Percentiles rank a stretch among this genome's conserved stretches.
Conservation (phyloP, 2,797 vertebrate species). For the Perodicticus potto region DNA sequence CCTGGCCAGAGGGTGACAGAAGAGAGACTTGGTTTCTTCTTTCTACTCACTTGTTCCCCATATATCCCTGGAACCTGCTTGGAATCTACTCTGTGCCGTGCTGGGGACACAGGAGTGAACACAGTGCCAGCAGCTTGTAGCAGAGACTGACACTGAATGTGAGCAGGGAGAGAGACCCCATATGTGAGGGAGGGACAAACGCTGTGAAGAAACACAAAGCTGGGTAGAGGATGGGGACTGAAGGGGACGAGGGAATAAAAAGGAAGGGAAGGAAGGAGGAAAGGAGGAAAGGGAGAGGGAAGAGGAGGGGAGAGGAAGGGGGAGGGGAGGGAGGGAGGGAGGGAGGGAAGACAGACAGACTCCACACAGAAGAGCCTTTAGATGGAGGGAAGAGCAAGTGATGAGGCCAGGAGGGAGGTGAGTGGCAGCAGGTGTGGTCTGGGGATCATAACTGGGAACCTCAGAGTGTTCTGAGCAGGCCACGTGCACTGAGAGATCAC, state of each 20-base stretch:
- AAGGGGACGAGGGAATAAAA: not conserved
- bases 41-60: fast-evolving
- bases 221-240: not conserved
- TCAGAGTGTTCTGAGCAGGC: not conserved
- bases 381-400: not conserved
- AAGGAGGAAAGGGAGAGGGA: no score
- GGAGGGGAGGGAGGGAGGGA: no score
- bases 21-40: fast-evolving
- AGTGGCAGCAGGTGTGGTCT: not conserved
- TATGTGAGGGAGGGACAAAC: not conserved
- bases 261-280: no score
- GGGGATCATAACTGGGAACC: not conserved
- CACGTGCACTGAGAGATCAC: not conserved
- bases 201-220: not conserved
- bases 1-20: not conserved
- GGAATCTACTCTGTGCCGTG: fast-evolving
- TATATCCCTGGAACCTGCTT: not conserved
- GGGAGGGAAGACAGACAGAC: no score
- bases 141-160: not conserved
- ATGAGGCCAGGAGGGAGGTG: no score
- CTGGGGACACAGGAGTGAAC: no score
- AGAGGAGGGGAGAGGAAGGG: not conserved
- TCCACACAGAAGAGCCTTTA: no score
- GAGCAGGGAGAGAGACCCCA: not conserved
- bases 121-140: fast-evolving